A percentile compares a stretch with the other conserved stretches of the same genome.
Evolutionary conservation across 2,888 invertebrate genomes (phyloP).

Genomic region (Phyto melanocephala): DNA sequence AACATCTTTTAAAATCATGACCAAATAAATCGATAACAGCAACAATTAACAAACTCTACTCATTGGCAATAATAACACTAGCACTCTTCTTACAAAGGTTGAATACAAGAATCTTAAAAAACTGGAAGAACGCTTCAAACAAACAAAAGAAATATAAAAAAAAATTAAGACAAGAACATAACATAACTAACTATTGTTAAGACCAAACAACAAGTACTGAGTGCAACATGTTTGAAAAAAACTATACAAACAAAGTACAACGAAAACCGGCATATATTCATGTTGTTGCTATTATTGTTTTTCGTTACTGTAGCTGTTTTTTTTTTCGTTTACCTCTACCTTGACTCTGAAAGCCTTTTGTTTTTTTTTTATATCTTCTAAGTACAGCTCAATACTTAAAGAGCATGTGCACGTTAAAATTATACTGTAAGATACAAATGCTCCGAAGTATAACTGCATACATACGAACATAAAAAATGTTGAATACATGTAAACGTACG

Average conservation of each 20-base stretch:
- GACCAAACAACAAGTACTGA: slow-evolving; percentile 49
- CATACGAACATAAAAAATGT: slow-evolving; percentile 7
- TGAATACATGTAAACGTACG: background rate
- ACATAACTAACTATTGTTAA: background rate
- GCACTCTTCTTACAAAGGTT: slow-evolving; percentile 38
- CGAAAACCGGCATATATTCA: slow-evolving; percentile 56
- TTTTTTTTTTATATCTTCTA: slow-evolving; percentile 2
- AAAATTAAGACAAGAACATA: background rate
- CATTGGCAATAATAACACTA: background rate
- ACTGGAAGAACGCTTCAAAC: background rate
- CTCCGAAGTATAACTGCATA: too few species aligned
- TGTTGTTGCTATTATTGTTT: slow-evolving; percentile 2
- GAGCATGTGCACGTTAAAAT: background rate
- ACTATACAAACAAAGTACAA: slow-evolving; percentile 40
- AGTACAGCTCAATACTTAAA: background rate
- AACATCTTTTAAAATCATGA: slow-evolving; percentile 72
- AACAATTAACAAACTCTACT: slow-evolving; percentile 68
- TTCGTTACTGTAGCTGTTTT: slow-evolving; percentile 11
- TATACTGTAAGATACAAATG: background rate
- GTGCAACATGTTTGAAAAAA: slow-evolving; percentile 46
- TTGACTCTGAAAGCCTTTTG: slow-evolving; percentile 76
- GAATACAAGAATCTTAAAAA: slow-evolving; percentile 4
- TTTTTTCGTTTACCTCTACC: slow-evolving; percentile 76
- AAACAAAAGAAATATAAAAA: slow-evolving; percentile 13
- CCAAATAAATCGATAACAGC: slow-evolving; percentile 69